Percentiles rank a stretch among this genome's conserved stretches.
Conservation (phyloP, 2,888 invertebrate species). For the Folsomia candida region DNA sequence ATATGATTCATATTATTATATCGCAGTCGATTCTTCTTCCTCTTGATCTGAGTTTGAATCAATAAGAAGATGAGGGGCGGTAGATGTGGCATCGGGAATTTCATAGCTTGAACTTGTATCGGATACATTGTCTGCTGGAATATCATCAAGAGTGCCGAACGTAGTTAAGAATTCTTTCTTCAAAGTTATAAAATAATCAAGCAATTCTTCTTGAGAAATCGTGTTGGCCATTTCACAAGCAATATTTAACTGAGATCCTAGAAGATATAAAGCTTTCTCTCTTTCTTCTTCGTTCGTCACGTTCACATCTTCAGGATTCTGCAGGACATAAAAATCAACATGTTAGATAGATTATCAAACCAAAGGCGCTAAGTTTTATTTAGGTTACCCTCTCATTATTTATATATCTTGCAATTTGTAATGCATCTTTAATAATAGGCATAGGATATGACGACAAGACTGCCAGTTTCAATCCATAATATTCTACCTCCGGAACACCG, state of each 20-base stretch:
- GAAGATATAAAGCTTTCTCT: not conserved
- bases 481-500: conserved; percentile 59
- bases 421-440: conserved; percentile 23
- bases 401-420: conserved; percentile 13
- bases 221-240: not conserved
- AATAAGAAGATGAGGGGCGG: too few species aligned
- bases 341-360: not conserved
- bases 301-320: not conserved
- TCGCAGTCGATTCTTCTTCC: too few species aligned
- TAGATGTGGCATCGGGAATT: too few species aligned
- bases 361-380: not conserved
- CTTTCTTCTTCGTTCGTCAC: not conserved
- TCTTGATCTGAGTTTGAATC: too few species aligned
- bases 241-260: conserved; percentile 9
- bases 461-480: conserved; percentile 63
- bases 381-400: not conserved
- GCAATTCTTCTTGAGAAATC: not conserved
- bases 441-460: conserved; percentile 62
- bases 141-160: not conserved
- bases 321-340: not conserved
- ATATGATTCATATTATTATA: too few species aligned
- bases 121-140: too few species aligned
- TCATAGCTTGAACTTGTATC: too few species aligned
- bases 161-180: conserved; percentile 7
- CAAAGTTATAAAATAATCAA: conserved; percentile 8